These are phyloP conservation scores for Tricholauxania praeusta DNA, from an alignment of 2,888 invertebrate species.

Conservation along the genomic window DNA sequence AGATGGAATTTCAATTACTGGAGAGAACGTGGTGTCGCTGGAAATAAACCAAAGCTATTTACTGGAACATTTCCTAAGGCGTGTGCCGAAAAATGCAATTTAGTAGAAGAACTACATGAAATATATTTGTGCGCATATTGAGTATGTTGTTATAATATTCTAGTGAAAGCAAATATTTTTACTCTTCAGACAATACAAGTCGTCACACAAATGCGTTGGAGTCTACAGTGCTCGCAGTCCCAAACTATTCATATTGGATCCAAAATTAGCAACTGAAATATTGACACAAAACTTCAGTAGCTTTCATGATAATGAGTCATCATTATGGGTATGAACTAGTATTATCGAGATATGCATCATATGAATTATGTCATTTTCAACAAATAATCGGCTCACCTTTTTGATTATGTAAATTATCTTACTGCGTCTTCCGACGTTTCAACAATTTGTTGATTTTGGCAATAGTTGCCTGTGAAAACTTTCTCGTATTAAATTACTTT, in stretches of 20 bases:
- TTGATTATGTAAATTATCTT: too few species aligned
- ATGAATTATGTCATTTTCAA: too few species aligned
- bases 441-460: not conserved
- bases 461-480: not conserved
- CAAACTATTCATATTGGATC: constrained; percentile 61
- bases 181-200: constrained; percentile 51
- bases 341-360: too few species aligned
- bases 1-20: constrained; percentile 53
- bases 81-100: constrained; percentile 51
- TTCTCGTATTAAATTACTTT: too few species aligned
- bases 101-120: constrained; percentile 61
- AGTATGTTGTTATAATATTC: not conserved
- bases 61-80: constrained; percentile 60
- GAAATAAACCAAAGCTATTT: constrained; percentile 57
- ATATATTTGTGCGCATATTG: constrained; percentile 61
- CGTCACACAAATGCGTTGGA: constrained; percentile 59
- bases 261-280: constrained; percentile 53
- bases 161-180: not conserved
- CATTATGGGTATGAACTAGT: constrained; percentile 48
- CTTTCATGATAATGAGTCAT: constrained; percentile 54
- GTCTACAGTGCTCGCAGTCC: constrained; percentile 60
- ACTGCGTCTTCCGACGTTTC: too few species aligned
- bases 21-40: constrained; percentile 58
- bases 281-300: constrained; percentile 48
- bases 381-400: not conserved